These are phyloP conservation scores for Aurelia sp. DNA, from an alignment of 30 jellyfish, hydroid and myxozoan species.

Conservation along the genomic window DNA sequence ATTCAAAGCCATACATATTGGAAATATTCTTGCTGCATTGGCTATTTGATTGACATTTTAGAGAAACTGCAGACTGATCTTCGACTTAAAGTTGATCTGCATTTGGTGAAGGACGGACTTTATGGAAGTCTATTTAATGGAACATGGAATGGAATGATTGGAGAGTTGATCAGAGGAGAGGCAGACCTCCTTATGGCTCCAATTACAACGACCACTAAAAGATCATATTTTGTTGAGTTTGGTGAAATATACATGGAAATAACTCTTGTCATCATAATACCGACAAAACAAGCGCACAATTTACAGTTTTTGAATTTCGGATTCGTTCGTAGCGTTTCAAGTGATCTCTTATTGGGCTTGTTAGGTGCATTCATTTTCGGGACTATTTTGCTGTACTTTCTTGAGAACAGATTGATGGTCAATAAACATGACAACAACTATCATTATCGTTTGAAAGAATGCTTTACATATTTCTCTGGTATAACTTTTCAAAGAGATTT, in stretches of 20 bases:
- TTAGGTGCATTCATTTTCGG: conserved; percentile 51
- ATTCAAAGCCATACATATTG: conserved; percentile 23
- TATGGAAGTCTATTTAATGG: conserved; percentile 74
- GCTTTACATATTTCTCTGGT: conserved; percentile 83
- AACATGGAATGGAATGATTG: conserved; percentile 83
- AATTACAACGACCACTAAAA: conserved; percentile 46
- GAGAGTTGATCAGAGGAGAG: conserved; percentile 67
- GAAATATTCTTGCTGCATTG: conserved; percentile 84
- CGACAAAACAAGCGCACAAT: not conserved
- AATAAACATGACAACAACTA: not conserved
- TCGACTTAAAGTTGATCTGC: conserved; percentile 42
- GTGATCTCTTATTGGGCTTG: conserved; percentile 26
- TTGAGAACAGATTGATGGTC: conserved; percentile 60
- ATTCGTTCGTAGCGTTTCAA: conserved; percentile 40
- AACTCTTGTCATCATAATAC: conserved; percentile 53
- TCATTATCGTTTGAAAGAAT: conserved; percentile 53
- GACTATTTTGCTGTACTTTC: conserved; percentile 22
- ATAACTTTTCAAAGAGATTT: conserved; percentile 91
- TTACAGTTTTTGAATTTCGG: conserved; percentile 44
- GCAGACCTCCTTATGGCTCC: conserved; percentile 94
- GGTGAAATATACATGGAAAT: conserved; percentile 66
- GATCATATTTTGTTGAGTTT: conserved; percentile 71
- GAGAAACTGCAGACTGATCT: conserved; percentile 29
- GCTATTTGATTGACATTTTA: conserved; percentile 76
- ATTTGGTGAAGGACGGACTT: conserved; percentile 79